Conservation (phyloP, 2,888 invertebrate genomes). For the Perithous albicinctus region DNA sequence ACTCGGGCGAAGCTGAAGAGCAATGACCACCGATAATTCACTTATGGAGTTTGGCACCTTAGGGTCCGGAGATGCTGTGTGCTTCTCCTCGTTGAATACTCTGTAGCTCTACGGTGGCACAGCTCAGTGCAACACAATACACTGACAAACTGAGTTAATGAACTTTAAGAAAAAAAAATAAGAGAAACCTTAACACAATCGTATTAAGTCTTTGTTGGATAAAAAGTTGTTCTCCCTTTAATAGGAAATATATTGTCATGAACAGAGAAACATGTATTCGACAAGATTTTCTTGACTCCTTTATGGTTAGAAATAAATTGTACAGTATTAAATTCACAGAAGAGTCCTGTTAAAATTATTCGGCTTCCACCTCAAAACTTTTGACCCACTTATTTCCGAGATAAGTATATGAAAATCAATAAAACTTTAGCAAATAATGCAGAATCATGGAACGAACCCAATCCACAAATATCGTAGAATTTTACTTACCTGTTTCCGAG, state of each 20-base stretch:
- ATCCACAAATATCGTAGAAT: no score
- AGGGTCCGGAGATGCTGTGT: slow-evolving; percentile 15
- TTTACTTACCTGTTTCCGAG: no score
- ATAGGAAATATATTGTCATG: not conserved
- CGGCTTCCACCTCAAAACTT: no score
- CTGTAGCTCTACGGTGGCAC: not conserved
- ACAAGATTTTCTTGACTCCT: no score
- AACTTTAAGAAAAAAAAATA: not conserved
- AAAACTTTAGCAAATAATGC: no score
- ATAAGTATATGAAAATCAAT: no score
- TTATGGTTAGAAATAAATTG: no score
- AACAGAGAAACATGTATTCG: not conserved
- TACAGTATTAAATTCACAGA: no score
- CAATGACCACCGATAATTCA: slow-evolving; percentile 67
- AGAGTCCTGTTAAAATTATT: no score
- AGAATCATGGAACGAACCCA: no score
- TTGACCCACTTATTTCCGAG: no score
- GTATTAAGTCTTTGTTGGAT: not conserved
- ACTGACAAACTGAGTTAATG: not conserved
- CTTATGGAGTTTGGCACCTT: slow-evolving; percentile 66
- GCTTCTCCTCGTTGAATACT: not conserved
- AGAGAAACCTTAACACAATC: not conserved
- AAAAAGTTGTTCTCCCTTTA: not conserved
- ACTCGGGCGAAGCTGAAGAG: slow-evolving; percentile 59
- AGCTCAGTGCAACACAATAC: not conserved